Percentiles rank a stretch among this genome's conserved stretches.
Conservation (phyloP, 2,113 vertebrate species). For the Lutjanus erythropterus region DNA sequence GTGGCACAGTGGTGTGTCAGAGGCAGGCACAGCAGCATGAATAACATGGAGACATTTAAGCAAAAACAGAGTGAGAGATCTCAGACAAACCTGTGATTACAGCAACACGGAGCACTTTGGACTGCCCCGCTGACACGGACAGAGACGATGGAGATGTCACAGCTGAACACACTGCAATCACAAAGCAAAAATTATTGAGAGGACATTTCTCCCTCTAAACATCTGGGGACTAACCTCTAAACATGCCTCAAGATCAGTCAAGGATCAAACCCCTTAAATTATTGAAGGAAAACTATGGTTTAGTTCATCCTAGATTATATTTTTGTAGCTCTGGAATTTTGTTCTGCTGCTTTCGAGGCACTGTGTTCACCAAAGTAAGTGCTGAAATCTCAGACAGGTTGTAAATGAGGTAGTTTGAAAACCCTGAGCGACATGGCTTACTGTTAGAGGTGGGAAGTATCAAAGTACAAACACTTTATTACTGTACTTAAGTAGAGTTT, state of each 20-base stretch:
- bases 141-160: background rate
- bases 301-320: background rate
- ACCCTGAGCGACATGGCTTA: no score
- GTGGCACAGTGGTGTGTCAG: background rate
- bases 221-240: no score
- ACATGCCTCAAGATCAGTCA: background rate
- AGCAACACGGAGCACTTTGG: conserved; percentile 12
- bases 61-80: conserved; percentile 10
- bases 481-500: no score
- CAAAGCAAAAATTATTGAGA: background rate
- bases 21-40: conserved; percentile 9
- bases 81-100: conserved; percentile 26
- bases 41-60: conserved; percentile 17
- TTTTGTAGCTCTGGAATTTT: background rate
- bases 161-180: background rate
- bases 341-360: background rate
- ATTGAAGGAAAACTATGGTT: background rate
- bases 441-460: no score
- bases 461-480: no score
- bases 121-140: background rate
- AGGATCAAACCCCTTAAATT: background rate
- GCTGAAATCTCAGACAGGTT: background rate
- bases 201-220: background rate
- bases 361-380: background rate
- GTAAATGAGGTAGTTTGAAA: no score